Evolutionary conservation across 2,113 vertebrate species (phyloP).

Genomic region (Ardeotis arabs): DNA sequence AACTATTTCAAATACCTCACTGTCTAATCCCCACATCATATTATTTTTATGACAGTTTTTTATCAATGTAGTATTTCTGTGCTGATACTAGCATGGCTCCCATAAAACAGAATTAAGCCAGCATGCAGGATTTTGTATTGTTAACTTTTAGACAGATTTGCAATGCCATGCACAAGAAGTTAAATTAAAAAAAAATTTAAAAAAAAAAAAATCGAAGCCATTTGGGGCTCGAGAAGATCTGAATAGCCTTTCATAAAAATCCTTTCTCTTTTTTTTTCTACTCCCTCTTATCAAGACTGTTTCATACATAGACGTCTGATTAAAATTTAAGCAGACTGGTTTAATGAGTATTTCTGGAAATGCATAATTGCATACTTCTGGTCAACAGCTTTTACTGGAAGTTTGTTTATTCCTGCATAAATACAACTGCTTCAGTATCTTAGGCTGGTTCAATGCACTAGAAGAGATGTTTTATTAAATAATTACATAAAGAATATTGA

Average conservation of each 20-base stretch:
- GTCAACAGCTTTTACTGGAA: conserved; percentile 70
- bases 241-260: background rate
- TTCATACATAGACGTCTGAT: conserved; percentile 35
- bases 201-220: background rate
- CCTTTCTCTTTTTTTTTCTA: background rate
- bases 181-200: background rate
- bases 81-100: background rate
- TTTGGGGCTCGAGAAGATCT: background rate
- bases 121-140: background rate
- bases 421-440: conserved; percentile 59
- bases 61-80: background rate
- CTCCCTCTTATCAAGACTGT: background rate
- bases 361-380: conserved; percentile 53
- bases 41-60: background rate
- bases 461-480: conserved; percentile 34
- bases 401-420: conserved; percentile 63
- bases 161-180: background rate
- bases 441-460: conserved; percentile 18
- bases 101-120: background rate
- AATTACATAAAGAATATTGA: conserved; percentile 30
- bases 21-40: background rate
- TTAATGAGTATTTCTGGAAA: conserved; percentile 64
- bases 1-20: background rate
- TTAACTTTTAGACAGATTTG: background rate
- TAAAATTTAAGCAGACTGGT: conserved; percentile 66